Evolutionary conservation across 2,888 invertebrate species (phyloP).

Genomic region (Chirona hameri): DNA sequence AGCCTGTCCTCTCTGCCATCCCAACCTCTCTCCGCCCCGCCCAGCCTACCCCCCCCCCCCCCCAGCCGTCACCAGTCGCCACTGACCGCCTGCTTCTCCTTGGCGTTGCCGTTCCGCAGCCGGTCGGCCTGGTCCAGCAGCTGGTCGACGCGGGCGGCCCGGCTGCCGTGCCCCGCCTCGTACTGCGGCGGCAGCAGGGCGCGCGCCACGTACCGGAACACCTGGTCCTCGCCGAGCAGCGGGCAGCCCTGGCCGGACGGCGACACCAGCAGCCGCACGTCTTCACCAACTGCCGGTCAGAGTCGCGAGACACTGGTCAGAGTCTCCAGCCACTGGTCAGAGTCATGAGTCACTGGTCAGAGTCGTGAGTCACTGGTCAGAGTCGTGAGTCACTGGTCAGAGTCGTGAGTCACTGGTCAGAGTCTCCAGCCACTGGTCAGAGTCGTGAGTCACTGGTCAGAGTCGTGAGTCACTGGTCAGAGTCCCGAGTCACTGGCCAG

Average conservation of each 20-base stretch:
- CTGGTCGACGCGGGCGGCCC: neutral
- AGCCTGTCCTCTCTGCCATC: too few species aligned
- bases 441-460: too few species aligned
- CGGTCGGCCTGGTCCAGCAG: neutral
- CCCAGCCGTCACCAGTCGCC: too few species aligned
- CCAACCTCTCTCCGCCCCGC: too few species aligned
- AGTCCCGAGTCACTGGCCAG: too few species aligned
- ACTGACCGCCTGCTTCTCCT: neutral
- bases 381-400: too few species aligned
- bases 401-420: neutral
- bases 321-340: too few species aligned
- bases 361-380: too few species aligned
- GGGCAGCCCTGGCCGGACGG: neutral
- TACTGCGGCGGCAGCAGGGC: neutral
- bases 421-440: too few species aligned
- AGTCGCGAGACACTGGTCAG: neutral
- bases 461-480: too few species aligned
- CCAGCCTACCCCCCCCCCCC: too few species aligned
- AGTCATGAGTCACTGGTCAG: too few species aligned
- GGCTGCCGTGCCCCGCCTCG: neutral
- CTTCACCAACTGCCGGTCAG: neutral
- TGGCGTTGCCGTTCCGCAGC: neutral
- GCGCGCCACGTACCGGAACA: neutral
- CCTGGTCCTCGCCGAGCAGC: conserved; percentile 3
- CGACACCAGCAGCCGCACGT: neutral